Evolutionary conservation across 2,797 vertebrate species (phyloP), one percentile per base, ranked within the genome.

Genomic region (Galagoides demidoff): DNA sequence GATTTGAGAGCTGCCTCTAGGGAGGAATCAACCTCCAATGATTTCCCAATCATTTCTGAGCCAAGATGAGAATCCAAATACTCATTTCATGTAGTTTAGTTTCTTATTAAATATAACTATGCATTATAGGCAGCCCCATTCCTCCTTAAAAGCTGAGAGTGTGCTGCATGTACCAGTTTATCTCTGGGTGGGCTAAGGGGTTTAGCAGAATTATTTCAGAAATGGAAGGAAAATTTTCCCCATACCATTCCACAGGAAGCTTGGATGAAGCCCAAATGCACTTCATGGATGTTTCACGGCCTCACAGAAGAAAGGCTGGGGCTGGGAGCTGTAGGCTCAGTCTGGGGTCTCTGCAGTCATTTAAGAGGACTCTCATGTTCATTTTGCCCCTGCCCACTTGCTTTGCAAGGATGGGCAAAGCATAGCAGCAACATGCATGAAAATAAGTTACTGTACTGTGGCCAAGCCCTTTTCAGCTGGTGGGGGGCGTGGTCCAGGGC

Each of bases 31-130:
- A 89, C 20, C 23, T 92, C 71, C 82, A 12, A 0, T 27, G 45
- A 31, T 61, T 79, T 81, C 70, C 22, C 78, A 79, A 59, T 64
- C 73, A 86, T 34, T 89, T 66, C 70, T 73, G 79, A 5, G 43
- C 76, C 55, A 23, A 7, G 85, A 87, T 37, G 55, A 78, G 63
- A 66, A 95, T 49, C 59, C 43, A 92, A 95, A 90, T n/a, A 4
- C 55, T 93, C 52, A 68, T 73, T n/a, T 31, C 11, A n/a, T 16
- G 5, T 1, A 59, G 55, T 57, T 59, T 37, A 27, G 14, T 39
- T 59, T 59, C 78, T 39, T 81, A 59, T 81, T 27, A 81, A 34
- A 29, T 45, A 11, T 31, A 76, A 81, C 34, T 59, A 19, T 23
- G 19, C 27, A 14, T 64, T 22, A 23, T 4, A 64, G 61, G 39